Evolutionary conservation across 2,888 invertebrate species (phyloP), one percentile per base, ranked within the genome.

Genomic region (Aphelenchoides bicaudatus): DNA sequence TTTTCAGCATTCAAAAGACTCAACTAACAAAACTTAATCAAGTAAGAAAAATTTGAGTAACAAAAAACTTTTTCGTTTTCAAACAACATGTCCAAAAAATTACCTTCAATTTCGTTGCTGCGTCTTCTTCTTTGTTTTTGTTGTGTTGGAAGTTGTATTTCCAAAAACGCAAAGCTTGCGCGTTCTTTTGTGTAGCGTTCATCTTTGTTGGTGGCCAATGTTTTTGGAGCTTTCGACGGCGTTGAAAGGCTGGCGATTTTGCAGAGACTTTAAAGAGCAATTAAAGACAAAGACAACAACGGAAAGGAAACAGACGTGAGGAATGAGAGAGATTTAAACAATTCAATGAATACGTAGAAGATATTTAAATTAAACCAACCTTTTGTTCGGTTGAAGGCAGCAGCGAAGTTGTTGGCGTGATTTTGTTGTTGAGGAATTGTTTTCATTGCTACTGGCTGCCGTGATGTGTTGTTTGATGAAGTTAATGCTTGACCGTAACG

Each of bases 81-180:
- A 43, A 43, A 8, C 43, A n/a, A n/a, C n/a, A n/a, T n/a, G n/a
- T n/a, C n/a, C n/a, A n/a, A n/a, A n/a, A n/a, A 43, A 23, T 43
- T 16, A 43, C 43, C 43, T 43, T 43, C 4, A 43, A 43, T n/a
- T 16, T 23, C 16, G 23, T 13, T 27, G 28, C 13, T 2, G 43
- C 27, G 23, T 43, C 43, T 3, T 43, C 43, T 25, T 27, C 37
- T 16, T 31, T 25, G 19, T 16, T 16, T 3, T 25, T 28, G 6
- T 48, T 19, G 4, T 27, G 16, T 3, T 53, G 28, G 27, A 55
- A 53, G n/a, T 16, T 49, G 28, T 53, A 29, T 30, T 59, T 61
- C 59, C 59, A 62, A 19, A 49, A 59, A 23, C 59, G 58, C 4
- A 46, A 31, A 19, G 59, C 59, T 5, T 58, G 39, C 19, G 59